Evolutionary conservation across 2,888 invertebrate genomes (phyloP), one percentile per base, ranked within the genome.

Genomic region (Encarsia formosa): DNA sequence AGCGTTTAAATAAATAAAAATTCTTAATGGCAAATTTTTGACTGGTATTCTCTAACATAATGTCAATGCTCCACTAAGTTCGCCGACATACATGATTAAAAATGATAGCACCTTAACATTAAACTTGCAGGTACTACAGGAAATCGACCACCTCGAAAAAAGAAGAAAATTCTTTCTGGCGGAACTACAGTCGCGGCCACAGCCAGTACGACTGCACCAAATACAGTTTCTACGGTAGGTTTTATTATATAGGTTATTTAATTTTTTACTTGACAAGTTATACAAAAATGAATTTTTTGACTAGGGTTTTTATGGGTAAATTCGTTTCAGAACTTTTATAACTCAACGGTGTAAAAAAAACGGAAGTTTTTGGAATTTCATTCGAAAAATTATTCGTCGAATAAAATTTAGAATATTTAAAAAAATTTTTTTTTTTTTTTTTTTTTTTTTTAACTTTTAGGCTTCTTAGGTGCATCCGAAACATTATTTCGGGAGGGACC

Each of bases 61-160:
- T 53, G 45, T 60, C 62, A 59, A 63, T 64, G 64, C 63, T 69
- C 63, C 62, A 63, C 63, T 71, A 66, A 58, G 61, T 63, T 53
- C 39, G 48, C 31, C 15, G 40, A 31, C 20, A 42, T 44, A 44
- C 38, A 44, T 52, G 19, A 24, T 16, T 8, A 32, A 32, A 29
- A 20, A 4, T 16, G 34, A 29, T 18, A 41, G 56, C 46, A 29
- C 38, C 34, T 45, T 54, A 44, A 65, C 64, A 60, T 71, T 68
- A 51, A 64, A 65, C 71, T 72, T 56, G 51, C 70, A 72, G 72
- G 71, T 38, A 69, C 67, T 54, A 57, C 68, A 52, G 59, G 70
- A 44, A 76, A 65, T 66, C 75, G 78, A 59, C 77, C 77, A 15
- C 72, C 76, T 22, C 77, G 79, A 72, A 81, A 80, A 75, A 81